A percentile compares a stretch with the other conserved stretches of the same genome.
Conservation (phyloP, 2,888 invertebrate genomes). For the Eueremaeus valkanovi region DNA sequence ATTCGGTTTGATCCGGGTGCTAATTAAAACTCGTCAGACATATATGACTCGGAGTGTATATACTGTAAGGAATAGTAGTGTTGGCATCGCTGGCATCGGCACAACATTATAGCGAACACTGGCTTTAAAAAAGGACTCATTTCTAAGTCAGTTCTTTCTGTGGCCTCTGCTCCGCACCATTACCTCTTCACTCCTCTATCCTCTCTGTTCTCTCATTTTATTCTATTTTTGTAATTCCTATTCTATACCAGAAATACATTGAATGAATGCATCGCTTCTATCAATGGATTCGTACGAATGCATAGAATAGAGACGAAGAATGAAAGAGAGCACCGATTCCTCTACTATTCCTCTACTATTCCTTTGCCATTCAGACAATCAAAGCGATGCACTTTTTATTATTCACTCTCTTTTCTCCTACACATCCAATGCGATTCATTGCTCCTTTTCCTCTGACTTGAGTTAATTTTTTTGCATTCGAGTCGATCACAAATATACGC, state of each 20-base stretch:
- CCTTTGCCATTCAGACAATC: slow-evolving; percentile 5
- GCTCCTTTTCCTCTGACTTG: not conserved
- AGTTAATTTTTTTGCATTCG: no score
- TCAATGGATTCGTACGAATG: not conserved
- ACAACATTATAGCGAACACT: slow-evolving; percentile 31
- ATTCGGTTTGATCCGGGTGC: no score
- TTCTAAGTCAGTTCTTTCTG: not conserved
- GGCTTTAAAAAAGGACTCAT: slow-evolving; percentile 15
- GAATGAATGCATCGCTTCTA: slow-evolving; percentile 15
- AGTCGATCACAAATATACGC: no score
- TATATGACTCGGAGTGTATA: no score
- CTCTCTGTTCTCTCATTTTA: no score
- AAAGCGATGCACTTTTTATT: slow-evolving; percentile 10
- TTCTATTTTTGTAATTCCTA: slow-evolving; percentile 19
- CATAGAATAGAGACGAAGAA: not conserved
- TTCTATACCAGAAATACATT: not conserved
- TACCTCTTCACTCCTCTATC: slow-evolving; percentile 16
- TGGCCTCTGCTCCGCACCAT: slow-evolving; percentile 22
- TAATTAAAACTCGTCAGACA: no score
- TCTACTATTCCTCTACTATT: no score
- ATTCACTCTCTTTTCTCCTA: not conserved
- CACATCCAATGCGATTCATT: not conserved
- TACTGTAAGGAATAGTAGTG: slow-evolving; percentile 18
- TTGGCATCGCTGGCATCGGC: slow-evolving; percentile 10
- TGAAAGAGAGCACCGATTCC: slow-evolving; percentile 13